Percentiles rank a stretch among this genome's conserved stretches.
Conservation (phyloP, 2,113 vertebrate genomes). For the Cochlearius cochlearius region DNA sequence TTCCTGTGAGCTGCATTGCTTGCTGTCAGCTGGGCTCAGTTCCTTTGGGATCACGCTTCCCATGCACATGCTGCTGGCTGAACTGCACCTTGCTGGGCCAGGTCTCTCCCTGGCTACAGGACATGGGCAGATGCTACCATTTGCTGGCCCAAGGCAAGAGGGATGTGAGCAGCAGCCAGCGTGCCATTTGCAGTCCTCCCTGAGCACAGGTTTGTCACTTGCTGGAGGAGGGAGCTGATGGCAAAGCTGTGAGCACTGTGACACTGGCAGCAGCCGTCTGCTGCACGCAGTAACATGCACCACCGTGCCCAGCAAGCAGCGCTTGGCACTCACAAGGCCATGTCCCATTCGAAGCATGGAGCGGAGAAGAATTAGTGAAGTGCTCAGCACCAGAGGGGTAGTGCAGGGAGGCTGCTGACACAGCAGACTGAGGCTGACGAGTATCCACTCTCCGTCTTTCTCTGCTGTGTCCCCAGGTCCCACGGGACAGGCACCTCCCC, state of each 20-base stretch:
- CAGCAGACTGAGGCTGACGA: background rate
- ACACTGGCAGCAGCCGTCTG: background rate
- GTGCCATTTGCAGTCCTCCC: background rate
- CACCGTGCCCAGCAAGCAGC: background rate
- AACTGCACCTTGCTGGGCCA: background rate
- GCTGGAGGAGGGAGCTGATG: background rate
- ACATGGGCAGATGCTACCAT: background rate
- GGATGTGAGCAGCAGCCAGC: background rate
- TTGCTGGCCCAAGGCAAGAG: background rate
- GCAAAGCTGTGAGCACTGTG: background rate
- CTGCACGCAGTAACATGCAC: background rate
- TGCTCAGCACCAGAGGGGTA: background rate
- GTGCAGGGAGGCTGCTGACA: background rate
- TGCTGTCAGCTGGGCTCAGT: background rate
- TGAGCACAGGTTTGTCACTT: background rate
- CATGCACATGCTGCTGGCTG: fast-evolving
- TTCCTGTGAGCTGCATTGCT: fast-evolving
- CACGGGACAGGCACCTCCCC: background rate
- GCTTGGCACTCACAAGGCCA: background rate
- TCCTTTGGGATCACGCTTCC: background rate
- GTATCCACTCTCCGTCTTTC: no score
- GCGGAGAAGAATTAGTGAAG: background rate
- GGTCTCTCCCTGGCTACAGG: background rate
- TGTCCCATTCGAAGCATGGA: fast-evolving
- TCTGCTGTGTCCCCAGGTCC: background rate